A percentile compares a stretch with the other conserved stretches of the same genome.
phyloP scores from a whole-genome alignment of 2,113 vertebrate genomes.

The Myotis lucifugus region DNA sequence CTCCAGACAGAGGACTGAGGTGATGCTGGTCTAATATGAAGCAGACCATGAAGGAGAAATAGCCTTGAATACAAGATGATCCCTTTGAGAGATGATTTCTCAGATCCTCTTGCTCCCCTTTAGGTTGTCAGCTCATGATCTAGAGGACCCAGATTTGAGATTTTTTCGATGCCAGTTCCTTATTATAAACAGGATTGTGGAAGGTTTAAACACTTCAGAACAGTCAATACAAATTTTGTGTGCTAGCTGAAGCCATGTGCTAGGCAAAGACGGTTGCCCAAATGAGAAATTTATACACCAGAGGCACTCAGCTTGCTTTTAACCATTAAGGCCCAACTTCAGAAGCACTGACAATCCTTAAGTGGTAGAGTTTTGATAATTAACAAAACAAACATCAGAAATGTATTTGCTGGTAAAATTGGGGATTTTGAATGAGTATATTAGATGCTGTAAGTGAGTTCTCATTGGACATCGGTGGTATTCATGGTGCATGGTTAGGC shows the following conservation, averaged over 20 bases:
- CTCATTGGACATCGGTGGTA: background rate
- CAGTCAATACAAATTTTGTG: background rate
- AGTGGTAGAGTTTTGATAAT: background rate
- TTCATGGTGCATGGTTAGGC: background rate
- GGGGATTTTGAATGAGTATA: background rate
- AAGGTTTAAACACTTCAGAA: background rate
- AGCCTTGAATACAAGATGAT: background rate
- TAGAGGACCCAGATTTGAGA: background rate
- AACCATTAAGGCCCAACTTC: background rate
- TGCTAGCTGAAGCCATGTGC: background rate
- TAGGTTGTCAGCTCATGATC: background rate
- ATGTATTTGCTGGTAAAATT: slow-evolving; percentile 6
- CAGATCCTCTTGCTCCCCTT: background rate
- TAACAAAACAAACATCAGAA: background rate
- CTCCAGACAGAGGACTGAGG: background rate
- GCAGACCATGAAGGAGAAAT: background rate
- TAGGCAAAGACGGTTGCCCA: background rate
- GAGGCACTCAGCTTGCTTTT: background rate
- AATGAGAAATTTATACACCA: background rate
- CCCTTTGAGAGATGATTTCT: background rate
- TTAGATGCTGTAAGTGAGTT: background rate
- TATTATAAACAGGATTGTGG: background rate
- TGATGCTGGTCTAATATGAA: background rate
- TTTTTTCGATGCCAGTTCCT: background rate
- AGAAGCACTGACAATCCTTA: background rate